These are phyloP conservation scores for Tuta absoluta DNA, from an alignment of 2,888 invertebrate genomes.

Conservation along the genomic window DNA sequence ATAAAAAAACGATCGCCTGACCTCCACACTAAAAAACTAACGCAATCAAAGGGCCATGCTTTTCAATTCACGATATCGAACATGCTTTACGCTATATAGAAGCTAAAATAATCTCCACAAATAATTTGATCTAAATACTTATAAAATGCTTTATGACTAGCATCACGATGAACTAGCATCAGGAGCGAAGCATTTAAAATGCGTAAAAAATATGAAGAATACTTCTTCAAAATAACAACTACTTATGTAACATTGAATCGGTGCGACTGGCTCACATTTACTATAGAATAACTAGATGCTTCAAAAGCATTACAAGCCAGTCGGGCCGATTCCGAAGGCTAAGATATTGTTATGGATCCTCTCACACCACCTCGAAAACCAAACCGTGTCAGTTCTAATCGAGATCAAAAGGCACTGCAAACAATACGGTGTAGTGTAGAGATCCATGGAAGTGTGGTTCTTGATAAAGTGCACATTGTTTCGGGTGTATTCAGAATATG, in stretches of 20 bases:
- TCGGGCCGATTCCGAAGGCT: conserved; percentile 28
- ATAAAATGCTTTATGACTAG: conserved; percentile 39
- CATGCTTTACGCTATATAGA: conserved; percentile 35
- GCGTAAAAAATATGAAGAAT: conserved; percentile 49
- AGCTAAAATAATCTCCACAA: conserved; percentile 33
- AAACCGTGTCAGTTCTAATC: conserved; percentile 33
- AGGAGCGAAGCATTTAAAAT: conserved; percentile 62
- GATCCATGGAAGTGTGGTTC: conserved; percentile 47
- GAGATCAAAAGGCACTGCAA: conserved; percentile 63
- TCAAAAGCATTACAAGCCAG: conserved; percentile 47
- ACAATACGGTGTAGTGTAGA: conserved; percentile 59
- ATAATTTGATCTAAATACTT: conserved; percentile 29
- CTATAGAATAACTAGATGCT: conserved; percentile 49
- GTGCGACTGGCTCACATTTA: conserved; percentile 55
- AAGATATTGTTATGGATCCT: conserved; percentile 46
- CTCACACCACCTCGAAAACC: conserved; percentile 37
- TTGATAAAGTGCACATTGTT: too few species aligned
- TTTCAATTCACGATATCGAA: conserved; percentile 37
- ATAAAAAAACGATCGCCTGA: conserved; percentile 27
- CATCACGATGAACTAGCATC: conserved; percentile 46
- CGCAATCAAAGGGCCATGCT: conserved; percentile 29
- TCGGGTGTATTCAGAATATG: too few species aligned
- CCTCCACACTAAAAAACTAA: conserved; percentile 23
- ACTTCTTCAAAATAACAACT: conserved; percentile 33
- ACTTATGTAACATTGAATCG: conserved; percentile 35